Evolutionary conservation across 2,888 invertebrate species (phyloP).

Genomic region (Scelioninae gen. 2): DNA sequence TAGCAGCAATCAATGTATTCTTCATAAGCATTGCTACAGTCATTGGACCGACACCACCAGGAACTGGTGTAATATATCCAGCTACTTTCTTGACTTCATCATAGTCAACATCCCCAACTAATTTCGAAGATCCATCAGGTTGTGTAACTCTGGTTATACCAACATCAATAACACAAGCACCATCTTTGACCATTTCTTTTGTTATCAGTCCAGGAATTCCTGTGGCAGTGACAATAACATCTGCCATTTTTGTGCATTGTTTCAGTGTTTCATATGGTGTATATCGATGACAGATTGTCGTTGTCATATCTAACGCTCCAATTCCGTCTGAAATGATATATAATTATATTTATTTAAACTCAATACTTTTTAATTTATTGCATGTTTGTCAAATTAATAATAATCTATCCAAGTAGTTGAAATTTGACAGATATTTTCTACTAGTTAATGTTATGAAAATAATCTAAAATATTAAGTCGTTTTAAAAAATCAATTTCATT

Average conservation of each 20-base stretch:
- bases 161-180: slow-evolving; percentile 92
- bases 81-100: slow-evolving; percentile 89
- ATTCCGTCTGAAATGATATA: slow-evolving; percentile 69
- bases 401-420: too few species aligned
- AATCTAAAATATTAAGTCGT: too few species aligned
- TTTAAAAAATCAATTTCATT: too few species aligned
- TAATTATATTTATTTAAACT: too few species aligned
- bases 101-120: slow-evolving; percentile 94
- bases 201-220: slow-evolving; percentile 86
- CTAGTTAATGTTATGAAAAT: too few species aligned
- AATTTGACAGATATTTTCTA: too few species aligned
- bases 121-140: slow-evolving; percentile 80
- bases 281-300: slow-evolving; percentile 91
- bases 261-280: slow-evolving; percentile 87
- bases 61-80: slow-evolving; percentile 91
- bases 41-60: slow-evolving; percentile 95
- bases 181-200: slow-evolving; percentile 91
- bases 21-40: slow-evolving; percentile 95
- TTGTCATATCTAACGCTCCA: slow-evolving; percentile 89
- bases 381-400: too few species aligned
- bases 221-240: slow-evolving; percentile 85
- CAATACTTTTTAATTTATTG: too few species aligned
- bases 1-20: slow-evolving; percentile 88
- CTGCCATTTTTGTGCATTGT: slow-evolving; percentile 83
- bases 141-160: slow-evolving; percentile 86